phyloP scores from a whole-genome alignment of 2,113 vertebrate species.

The Pandion haliaetus region DNA sequence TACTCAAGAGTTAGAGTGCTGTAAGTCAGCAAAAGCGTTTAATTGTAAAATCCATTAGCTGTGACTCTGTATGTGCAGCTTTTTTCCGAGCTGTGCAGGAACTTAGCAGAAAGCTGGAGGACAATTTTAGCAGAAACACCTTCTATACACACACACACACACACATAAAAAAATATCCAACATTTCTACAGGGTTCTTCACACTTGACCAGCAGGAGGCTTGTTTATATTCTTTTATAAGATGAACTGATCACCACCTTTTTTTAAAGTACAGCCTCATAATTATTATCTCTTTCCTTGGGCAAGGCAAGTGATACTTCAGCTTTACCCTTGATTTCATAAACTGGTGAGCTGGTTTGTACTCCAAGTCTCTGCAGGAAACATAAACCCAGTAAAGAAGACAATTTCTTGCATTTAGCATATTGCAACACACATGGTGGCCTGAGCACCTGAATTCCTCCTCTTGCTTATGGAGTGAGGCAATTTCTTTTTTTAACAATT shows the following conservation, averaged over 20 bases:
- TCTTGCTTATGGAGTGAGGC: not conserved
- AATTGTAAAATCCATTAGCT: not conserved
- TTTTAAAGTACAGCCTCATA: not conserved
- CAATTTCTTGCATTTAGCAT: not conserved
- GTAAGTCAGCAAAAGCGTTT: not conserved
- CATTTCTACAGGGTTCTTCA: not conserved
- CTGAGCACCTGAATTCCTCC: not conserved
- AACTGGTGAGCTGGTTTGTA: not conserved
- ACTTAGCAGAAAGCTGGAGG: not conserved
- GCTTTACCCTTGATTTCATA: not conserved
- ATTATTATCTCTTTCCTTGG: not conserved
- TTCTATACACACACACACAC: not conserved
- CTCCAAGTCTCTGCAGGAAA: not conserved
- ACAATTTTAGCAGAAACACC: not conserved
- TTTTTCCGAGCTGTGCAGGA: not conserved
- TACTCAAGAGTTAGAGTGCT: not conserved
- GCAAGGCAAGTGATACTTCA: not conserved
- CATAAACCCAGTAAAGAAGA: not conserved
- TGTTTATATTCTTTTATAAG: not conserved
- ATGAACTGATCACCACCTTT: not conserved
- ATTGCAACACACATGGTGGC: not conserved
- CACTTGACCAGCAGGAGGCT: not conserved
- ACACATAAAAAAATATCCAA: not conserved
- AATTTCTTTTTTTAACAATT: not conserved
- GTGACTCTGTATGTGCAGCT: not conserved